Percentiles rank a stretch among this genome's conserved stretches.
Conservation (phyloP, 2,888 invertebrate species). For the Dendrolimus pini region DNA sequence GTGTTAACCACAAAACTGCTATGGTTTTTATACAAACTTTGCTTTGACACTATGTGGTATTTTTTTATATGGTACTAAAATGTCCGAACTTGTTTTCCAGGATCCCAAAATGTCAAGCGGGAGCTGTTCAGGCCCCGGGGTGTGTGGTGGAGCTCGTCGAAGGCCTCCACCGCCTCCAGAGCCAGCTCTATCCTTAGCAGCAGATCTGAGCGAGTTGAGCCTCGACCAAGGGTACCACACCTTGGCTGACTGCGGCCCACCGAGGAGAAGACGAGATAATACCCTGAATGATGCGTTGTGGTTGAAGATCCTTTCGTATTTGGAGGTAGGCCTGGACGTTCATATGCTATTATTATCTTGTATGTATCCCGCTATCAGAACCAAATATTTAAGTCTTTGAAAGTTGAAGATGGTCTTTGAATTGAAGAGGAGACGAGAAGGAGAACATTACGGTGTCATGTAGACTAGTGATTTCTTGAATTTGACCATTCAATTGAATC, state of each 20-base stretch:
- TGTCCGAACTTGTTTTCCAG: constrained; percentile 22
- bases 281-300: constrained; percentile 60
- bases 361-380: too few relatives aligned
- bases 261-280: constrained; percentile 52
- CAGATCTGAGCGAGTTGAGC: constrained; percentile 76
- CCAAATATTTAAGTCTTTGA: too few relatives aligned
- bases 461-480: too few relatives aligned
- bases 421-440: too few relatives aligned
- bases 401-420: too few relatives aligned
- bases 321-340: constrained; percentile 39
- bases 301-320: constrained; percentile 57
- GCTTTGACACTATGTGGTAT: too few relatives aligned
- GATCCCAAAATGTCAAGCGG: constrained; percentile 58
- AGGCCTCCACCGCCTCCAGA: constrained; percentile 67
- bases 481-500: too few relatives aligned
- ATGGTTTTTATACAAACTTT: too few relatives aligned
- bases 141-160: constrained; percentile 58
- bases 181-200: constrained; percentile 59
- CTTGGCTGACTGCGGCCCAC: constrained; percentile 80
- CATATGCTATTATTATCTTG: too few relatives aligned
- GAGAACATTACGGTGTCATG: too few relatives aligned
- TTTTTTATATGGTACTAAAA: too few relatives aligned
- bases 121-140: constrained; percentile 59
- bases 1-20: too few relatives aligned
- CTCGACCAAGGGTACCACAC: constrained; percentile 91